phyloP scores from a whole-genome alignment of 2,113 vertebrate genomes.

The Antennarius striatus region DNA sequence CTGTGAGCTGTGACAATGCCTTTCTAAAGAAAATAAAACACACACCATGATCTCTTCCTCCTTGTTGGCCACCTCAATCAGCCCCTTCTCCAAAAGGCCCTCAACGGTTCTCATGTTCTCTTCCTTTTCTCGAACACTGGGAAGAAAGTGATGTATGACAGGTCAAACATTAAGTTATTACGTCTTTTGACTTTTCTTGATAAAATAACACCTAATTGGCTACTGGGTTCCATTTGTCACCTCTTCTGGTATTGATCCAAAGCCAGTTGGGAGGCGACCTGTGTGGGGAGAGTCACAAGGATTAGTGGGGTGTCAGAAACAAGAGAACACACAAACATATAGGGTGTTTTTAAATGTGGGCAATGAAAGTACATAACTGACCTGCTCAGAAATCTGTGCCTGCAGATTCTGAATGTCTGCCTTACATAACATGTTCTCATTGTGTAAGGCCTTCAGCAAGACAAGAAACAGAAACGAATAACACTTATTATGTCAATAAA shows the following conservation, averaged over 20 bases:
- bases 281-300: slow-evolving; percentile 3
- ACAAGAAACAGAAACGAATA: background rate
- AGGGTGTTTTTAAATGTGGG: background rate
- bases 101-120: slow-evolving; percentile 94
- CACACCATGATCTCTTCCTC: slow-evolving; percentile 91
- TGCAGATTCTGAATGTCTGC: slow-evolving; percentile 90
- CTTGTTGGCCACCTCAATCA: slow-evolving; percentile 95
- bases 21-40: slow-evolving; percentile 6
- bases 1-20: no score
- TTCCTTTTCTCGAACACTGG: slow-evolving; percentile 86
- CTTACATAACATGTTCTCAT: slow-evolving; percentile 89
- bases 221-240: slow-evolving; percentile 54
- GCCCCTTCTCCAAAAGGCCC: slow-evolving; percentile 88
- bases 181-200: background rate
- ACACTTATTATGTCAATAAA: background rate
- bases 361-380: slow-evolving; percentile 47
- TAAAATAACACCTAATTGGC: slow-evolving; percentile 1
- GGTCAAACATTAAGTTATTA: background rate
- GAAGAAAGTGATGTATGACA: slow-evolving; percentile 10
- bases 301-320: slow-evolving; percentile 22
- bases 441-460: slow-evolving; percentile 85
- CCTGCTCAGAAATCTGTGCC: slow-evolving; percentile 90
- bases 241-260: slow-evolving; percentile 79
- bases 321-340: background rate
- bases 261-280: slow-evolving; percentile 74